Evolutionary conservation across 2,888 invertebrate genomes (phyloP), one percentile per base, ranked within the genome.

Genomic region (Xestoiulus laeticollis): DNA sequence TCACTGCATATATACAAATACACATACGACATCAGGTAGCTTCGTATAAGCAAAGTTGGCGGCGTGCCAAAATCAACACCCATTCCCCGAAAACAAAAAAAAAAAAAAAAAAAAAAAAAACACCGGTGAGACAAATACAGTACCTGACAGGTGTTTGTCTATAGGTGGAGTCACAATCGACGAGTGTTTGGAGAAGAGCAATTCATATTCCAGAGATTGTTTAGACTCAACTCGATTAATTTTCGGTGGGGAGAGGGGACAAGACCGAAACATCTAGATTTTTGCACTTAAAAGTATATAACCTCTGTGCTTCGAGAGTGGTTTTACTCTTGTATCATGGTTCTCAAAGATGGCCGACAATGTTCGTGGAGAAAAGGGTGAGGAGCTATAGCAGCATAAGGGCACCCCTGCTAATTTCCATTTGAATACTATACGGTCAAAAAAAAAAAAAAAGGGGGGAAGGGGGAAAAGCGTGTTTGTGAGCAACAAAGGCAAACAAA

Each of bases 21-120:
- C n/a, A n/a, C n/a, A n/a, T n/a, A n/a, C n/a, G n/a, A n/a, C n/a
- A n/a, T n/a, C n/a, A n/a, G n/a, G n/a, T n/a, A n/a, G n/a, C n/a
- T n/a, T n/a, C n/a, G n/a, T n/a, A n/a, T n/a, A n/a, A n/a, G n/a
- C 68, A 68, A 68, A 68, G 22, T 26, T 68, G 68, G 68, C 68
- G 68, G 68, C 59, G n/a, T n/a, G 59, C n/a, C n/a, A n/a, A 59
- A 19, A 14, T 53, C 68, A 68, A 8, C 68, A 68, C 5, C 68
- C 22, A 26, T 26, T 5, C 4, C 6, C 5, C 8, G 3, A 22
- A 68, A 26, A 26, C 68, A 68, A 68, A 68, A n/a, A n/a, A n/a
- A n/a, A n/a, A n/a, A n/a, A n/a, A n/a, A n/a, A n/a, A n/a, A n/a
- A n/a, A n/a, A n/a, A n/a, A n/a, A n/a, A n/a, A n/a, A n/a, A n/a